These are phyloP conservation scores for Pluvianellus socialis DNA, from an alignment of 2,113 vertebrate species.

Conservation along the genomic window DNA sequence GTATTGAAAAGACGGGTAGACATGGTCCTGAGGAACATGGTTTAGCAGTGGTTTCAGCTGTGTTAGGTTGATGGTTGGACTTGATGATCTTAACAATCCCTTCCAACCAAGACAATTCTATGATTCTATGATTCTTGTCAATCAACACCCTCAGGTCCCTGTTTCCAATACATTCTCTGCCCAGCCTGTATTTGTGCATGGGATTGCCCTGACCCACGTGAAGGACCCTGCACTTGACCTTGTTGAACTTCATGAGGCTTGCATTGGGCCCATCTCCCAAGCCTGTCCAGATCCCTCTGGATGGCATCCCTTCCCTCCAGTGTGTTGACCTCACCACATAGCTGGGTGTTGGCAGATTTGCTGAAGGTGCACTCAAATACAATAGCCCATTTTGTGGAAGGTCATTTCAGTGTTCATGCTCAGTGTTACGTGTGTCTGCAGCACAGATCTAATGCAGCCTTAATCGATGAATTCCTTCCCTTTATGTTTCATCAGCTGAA, in stretches of 20 bases:
- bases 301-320: neutral
- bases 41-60: no score
- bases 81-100: no score
- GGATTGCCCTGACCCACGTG: neutral
- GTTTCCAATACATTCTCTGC: neutral
- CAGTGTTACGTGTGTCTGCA: neutral
- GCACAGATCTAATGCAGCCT: neutral
- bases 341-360: neutral
- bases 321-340: rapidly evolving
- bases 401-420: neutral
- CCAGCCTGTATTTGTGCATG: neutral
- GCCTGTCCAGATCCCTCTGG: neutral
- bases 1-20: no score
- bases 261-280: neutral
- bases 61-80: no score
- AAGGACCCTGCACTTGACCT: neutral
- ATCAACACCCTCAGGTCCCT: neutral
- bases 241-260: neutral
- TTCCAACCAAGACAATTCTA: no score
- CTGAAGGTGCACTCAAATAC: neutral
- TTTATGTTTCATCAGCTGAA: neutral
- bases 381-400: neutral
- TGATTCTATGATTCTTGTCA: neutral
- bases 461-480: neutral
- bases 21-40: no score